phyloP scores from a whole-genome alignment of 2,797 vertebrate species.

The Orestias chungarensis region DNA sequence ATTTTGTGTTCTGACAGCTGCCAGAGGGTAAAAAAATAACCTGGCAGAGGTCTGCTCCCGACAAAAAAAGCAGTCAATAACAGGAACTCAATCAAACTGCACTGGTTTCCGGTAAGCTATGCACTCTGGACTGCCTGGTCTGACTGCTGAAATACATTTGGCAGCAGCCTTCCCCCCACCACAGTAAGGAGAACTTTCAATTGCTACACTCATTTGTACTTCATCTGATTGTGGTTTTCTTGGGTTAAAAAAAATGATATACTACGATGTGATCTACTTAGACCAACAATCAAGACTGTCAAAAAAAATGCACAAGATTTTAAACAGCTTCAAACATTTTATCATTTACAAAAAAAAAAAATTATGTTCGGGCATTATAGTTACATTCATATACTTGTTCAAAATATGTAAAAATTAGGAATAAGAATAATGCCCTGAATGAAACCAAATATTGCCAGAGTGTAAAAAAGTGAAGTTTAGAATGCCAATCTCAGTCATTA shows the following conservation, averaged over 20 bases:
- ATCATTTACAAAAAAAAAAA: not conserved
- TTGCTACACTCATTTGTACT: constrained; percentile 75
- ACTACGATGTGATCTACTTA: constrained; percentile 47
- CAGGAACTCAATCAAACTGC: constrained; percentile 94
- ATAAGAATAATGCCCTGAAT: not conserved
- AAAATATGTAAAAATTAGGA: not conserved
- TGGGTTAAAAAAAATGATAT: constrained; percentile 48
- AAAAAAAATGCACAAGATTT: constrained; percentile 58
- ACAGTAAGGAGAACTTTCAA: constrained; percentile 67
- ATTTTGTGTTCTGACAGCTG: constrained; percentile 76
- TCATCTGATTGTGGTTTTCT: constrained; percentile 72
- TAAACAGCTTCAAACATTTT: constrained; percentile 5
- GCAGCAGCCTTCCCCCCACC: constrained; percentile 68
- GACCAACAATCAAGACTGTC: constrained; percentile 52
- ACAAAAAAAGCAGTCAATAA: constrained; percentile 87
- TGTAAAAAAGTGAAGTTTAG: not conserved
- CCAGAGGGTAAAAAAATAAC: constrained; percentile 63
- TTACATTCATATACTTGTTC: not conserved
- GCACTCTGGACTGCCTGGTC: constrained; percentile 76
- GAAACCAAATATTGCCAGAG: not conserved
- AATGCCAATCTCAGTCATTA: not conserved
- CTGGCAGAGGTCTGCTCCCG: constrained; percentile 79
- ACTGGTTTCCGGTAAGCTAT: constrained; percentile 83
- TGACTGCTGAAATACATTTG: constrained; percentile 73
- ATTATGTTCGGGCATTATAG: not conserved